phyloP scores from a whole-genome alignment of 2,113 vertebrate species.

The Rhinolophus ferrumequinum region DNA sequence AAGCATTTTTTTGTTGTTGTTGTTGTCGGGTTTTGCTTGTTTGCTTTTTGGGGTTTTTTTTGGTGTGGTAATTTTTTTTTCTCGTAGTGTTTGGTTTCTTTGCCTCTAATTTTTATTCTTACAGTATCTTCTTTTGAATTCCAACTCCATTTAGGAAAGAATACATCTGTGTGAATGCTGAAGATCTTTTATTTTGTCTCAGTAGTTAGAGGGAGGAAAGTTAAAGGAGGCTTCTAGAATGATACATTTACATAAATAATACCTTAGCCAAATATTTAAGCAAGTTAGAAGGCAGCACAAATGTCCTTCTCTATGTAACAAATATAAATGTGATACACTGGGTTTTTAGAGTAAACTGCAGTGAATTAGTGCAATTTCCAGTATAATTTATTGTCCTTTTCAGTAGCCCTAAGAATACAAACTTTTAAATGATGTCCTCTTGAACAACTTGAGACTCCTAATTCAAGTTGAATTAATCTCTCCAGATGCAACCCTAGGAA shows the following conservation, averaged over 20 bases:
- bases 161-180: conserved; percentile 51
- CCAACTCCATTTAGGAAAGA: conserved; percentile 62
- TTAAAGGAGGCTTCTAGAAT: conserved; percentile 31
- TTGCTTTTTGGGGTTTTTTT: not conserved
- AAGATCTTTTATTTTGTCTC: conserved; percentile 71
- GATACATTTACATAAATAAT: conserved; percentile 67
- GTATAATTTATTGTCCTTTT: conserved; percentile 70
- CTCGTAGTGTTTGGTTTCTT: conserved; percentile 63
- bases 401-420: conserved; percentile 71
- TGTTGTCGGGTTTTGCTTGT: conserved; percentile 5
- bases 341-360: conserved; percentile 63
- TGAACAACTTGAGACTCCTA: conserved; percentile 55
- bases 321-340: conserved; percentile 20
- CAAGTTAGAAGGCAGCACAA: conserved; percentile 50
- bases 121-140: conserved; percentile 75
- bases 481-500: conserved; percentile 70
- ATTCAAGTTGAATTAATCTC: conserved; percentile 74
- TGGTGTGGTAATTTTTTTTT: not conserved
- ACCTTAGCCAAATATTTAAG: conserved; percentile 67
- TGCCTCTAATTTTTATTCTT: conserved; percentile 65
- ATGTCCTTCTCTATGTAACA: conserved; percentile 46
- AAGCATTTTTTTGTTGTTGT: not conserved
- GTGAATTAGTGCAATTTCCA: conserved; percentile 74
- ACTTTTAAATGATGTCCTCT: conserved; percentile 71
- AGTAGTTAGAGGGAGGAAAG: conserved; percentile 11